These are phyloP conservation scores for Ceratina calcarata DNA, from an alignment of 1,140 invertebrate species.

Conservation along the genomic window DNA sequence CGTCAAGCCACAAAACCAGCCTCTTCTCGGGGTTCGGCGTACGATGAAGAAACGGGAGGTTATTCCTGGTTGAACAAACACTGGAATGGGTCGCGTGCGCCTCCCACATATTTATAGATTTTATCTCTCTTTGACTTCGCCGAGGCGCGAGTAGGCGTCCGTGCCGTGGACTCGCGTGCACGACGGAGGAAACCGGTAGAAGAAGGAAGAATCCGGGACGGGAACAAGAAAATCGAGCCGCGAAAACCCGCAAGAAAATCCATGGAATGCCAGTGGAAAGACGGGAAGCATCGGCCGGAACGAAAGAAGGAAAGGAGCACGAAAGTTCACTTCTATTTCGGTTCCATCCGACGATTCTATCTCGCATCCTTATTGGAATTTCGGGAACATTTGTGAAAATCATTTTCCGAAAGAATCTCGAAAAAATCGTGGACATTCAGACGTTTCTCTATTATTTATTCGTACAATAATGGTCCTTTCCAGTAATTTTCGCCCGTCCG, in stretches of 20 bases:
- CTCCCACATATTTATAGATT: conserved; percentile 81
- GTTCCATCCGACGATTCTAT: neutral
- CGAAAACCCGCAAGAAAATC: conserved; percentile 51
- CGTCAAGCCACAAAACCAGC: conserved; percentile 78
- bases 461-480: neutral
- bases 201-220: conserved; percentile 18
- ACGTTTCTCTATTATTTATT: conserved; percentile 1
- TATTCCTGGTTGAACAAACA: conserved; percentile 81
- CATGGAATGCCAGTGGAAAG: conserved; percentile 18
- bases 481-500: conserved; percentile 5
- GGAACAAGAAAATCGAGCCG: neutral
- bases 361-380: too few species aligned
- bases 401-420: neutral
- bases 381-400: neutral
- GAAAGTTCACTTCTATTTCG: neutral
- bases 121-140: conserved; percentile 79
- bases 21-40: conserved; percentile 69
- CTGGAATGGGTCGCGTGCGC: conserved; percentile 80
- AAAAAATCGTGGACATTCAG: neutral
- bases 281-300: neutral
- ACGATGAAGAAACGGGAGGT: conserved; percentile 78
- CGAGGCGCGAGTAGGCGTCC: conserved; percentile 66
- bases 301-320: conserved; percentile 3
- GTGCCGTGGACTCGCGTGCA: conserved; percentile 60
- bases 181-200: conserved; percentile 35